These are phyloP conservation scores for Drosophila kikkawai DNA, from an alignment of 1,140 invertebrate genomes.

Conservation along the genomic window DNA sequence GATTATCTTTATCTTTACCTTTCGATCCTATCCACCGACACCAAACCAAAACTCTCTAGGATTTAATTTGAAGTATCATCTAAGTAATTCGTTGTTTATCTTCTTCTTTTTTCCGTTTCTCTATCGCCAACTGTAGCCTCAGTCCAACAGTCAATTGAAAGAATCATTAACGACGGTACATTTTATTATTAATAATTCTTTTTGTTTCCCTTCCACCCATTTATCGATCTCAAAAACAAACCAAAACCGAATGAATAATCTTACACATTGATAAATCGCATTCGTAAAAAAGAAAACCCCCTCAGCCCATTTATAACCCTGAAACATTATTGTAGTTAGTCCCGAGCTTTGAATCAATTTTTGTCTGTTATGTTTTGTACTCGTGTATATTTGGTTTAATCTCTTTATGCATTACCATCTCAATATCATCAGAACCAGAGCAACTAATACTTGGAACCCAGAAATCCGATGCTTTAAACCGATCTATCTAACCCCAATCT, in stretches of 20 bases:
- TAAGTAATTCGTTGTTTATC: slow-evolving; percentile 85
- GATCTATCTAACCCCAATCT: slow-evolving; percentile 32
- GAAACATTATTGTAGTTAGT: slow-evolving; percentile 31
- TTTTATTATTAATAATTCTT: slow-evolving; percentile 77
- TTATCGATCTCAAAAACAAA: slow-evolving; percentile 3
- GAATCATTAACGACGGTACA: slow-evolving; percentile 85
- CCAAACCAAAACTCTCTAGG: slow-evolving; percentile 24
- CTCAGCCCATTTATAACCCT: slow-evolving; percentile 6
- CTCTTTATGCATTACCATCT: slow-evolving; percentile 2
- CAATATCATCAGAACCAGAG: background rate
- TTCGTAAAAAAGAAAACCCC: background rate
- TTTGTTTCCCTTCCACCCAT: slow-evolving; percentile 45
- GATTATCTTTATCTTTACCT: slow-evolving; percentile 33
- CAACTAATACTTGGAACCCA: slow-evolving; percentile 23
- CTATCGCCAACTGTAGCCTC: slow-evolving; percentile 84
- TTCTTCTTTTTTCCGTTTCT: slow-evolving; percentile 84
- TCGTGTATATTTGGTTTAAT: background rate
- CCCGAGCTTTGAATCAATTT: background rate
- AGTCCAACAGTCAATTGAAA: slow-evolving; percentile 85
- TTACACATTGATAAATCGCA: slow-evolving; percentile 6
- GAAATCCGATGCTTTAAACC: slow-evolving; percentile 28
- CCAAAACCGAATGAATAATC: slow-evolving; percentile 11
- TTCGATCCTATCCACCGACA: slow-evolving; percentile 35
- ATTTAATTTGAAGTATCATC: slow-evolving; percentile 75
- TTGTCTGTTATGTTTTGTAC: slow-evolving; percentile 16